Base-by-base conservation (phyloP, 2,888 invertebrate species). In the Drosophila stalkeri region DNA sequence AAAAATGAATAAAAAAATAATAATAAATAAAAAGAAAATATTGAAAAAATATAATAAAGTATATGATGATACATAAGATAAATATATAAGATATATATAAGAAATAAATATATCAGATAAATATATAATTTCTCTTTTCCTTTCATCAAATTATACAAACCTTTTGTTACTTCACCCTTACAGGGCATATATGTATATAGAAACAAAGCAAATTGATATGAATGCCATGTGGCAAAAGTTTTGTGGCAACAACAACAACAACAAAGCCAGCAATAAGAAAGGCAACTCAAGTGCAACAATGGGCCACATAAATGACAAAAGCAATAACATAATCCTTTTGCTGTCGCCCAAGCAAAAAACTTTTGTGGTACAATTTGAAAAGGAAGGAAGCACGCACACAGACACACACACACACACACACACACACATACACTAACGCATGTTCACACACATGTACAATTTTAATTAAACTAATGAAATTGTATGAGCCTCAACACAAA, bases 401-500 rank as follows among this genome's bases (percentile, higher is more conserved):
- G 49, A 43, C 33, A 18, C 61, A 35, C 31, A 23, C 44, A 46
- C 43, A 52, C 56, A 6, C 39, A 43, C 18, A 47, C 43, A 46
- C 55, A 7, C 43, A 51, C n/a, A 46, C 41, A 41, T 35, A 70
- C 16, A 35, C 47, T 57, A 6, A 16, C n/a, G 20, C 6, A 3
- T 7, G 57, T 23, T 51, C 41, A 54, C 23, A 64, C 49, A 56
- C 20, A 62, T 68, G 80, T 77, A 75, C 59, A 81, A 77, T 85
- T 84, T 90, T 90, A 89, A 90, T 91, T 91, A 90, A 85, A 84
- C 91, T 86, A 90, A 90, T 91, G 90, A 89, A 89, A 87, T 80
- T 78, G 76, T 82, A 67, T 49, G 65, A 60, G 7, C 51, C 51
- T 79, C 49, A 77, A 68, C 33, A 33, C 18, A 75, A 74, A 35